Conservation (phyloP, 92 coral and sea anemone species). For the Parazoanthus atlanticus region DNA sequence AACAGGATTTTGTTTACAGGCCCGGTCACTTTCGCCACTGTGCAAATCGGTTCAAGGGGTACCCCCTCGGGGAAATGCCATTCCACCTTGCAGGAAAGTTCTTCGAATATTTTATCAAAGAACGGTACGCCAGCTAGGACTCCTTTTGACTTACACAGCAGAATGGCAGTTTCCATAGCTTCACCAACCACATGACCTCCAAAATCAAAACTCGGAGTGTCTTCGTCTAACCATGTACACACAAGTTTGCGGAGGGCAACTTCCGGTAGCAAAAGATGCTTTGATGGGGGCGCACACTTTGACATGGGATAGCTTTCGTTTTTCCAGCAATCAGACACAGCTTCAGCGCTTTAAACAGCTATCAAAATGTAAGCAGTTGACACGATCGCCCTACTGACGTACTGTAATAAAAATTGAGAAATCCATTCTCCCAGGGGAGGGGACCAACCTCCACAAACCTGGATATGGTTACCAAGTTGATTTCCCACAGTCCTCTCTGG, state of each 20-base stretch:
- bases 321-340: background rate
- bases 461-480: conserved; percentile 21
- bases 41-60: conserved; percentile 68
- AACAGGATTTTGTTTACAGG: conserved; percentile 83
- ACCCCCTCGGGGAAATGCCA: conserved; percentile 84
- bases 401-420: too few relatives aligned
- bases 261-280: conserved; percentile 60
- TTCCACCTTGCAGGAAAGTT: conserved; percentile 90
- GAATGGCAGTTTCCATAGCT: conserved; percentile 80
- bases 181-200: conserved; percentile 95
- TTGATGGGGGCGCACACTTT: conserved; percentile 25
- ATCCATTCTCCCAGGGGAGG: too few relatives aligned
- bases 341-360: background rate
- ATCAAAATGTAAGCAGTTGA: background rate
- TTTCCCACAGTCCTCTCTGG: conserved; percentile 65
- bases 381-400: too few relatives aligned
- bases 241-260: conserved; percentile 66
- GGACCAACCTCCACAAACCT: background rate
- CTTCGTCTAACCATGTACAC: conserved; percentile 87
- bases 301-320: conserved; percentile 25
- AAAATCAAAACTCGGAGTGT: conserved; percentile 89
- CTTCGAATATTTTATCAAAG: conserved; percentile 90
- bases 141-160: conserved; percentile 92
- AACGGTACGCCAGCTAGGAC: conserved; percentile 96
- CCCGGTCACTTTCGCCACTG: conserved; percentile 89